phyloP scores from a whole-genome alignment of 2,888 invertebrate species.

The Ecdyonurus torrentis region DNA sequence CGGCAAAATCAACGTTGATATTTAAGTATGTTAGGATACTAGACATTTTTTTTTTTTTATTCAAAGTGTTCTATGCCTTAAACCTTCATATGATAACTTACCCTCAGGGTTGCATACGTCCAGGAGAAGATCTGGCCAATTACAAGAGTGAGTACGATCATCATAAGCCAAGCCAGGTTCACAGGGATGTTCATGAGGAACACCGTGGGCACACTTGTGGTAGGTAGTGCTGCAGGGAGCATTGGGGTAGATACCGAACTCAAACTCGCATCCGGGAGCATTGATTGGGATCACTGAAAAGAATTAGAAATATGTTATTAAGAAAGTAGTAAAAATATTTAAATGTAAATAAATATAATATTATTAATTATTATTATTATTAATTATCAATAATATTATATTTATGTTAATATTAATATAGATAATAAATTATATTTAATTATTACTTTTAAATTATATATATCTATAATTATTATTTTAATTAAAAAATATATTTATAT shows the following conservation, averaged over 20 bases:
- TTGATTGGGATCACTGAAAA: conserved; percentile 62
- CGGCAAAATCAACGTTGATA: no score
- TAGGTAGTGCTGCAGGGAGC: conserved; percentile 69
- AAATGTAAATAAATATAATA: neutral
- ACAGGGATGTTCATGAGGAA: conserved; percentile 63
- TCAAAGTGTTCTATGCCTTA: no score
- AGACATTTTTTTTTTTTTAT: no score
- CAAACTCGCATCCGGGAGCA: conserved; percentile 68
- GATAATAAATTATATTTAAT: neutral
- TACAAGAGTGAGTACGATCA: conserved; percentile 72
- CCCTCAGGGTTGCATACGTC: conserved; percentile 82
- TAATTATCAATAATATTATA: neutral
- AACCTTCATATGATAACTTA: conserved; percentile 25
- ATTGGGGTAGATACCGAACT: conserved; percentile 75
- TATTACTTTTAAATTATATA: neutral
- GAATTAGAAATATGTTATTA: no score
- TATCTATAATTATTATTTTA: neutral
- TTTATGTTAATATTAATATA: neutral
- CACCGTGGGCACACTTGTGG: conserved; percentile 69
- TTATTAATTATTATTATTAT: neutral
- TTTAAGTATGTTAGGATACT: no score
- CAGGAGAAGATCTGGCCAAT: conserved; percentile 82
- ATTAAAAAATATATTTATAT: no score
- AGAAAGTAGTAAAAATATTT: neutral
- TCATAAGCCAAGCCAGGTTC: conserved; percentile 80